Evolutionary conservation across 2,113 vertebrate species (phyloP), one percentile per base, ranked within the genome.

Genomic region (Nibea albiflora): DNA sequence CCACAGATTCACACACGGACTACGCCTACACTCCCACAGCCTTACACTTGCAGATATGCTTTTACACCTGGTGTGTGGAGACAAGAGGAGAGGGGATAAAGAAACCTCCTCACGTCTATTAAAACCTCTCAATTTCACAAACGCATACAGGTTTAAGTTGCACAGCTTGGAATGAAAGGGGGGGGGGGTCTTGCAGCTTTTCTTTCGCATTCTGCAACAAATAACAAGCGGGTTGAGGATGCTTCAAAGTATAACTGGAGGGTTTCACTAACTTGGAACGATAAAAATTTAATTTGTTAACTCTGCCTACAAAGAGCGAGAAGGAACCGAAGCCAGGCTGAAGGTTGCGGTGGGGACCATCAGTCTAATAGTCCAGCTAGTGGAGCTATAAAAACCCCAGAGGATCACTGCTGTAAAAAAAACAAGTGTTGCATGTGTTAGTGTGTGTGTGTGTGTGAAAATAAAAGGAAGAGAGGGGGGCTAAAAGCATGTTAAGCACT

Each of bases 401-500:
- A 71, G 81, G 67, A 85, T 62, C 47, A 66, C 52, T 63, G 20
- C 44, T 62, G 26, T 75, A 15, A 2, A 57, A 24, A 19, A 11
- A 15, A 50, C 31, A 42, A 39, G 39, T 58, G 44, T 50, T 47
- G 24, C 54, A 39, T 26, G 28, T 62, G 46, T 22, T 35, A 49
- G 52, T 52, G 72, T 42, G 46, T 80, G 49, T 49, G 50, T 56
- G 20, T 56, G 47, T 35, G 20, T 44, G 52, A 10, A 44, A 24
- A 49, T 4, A 44, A 72, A 73, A 15, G 42, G 49, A 70, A 46
- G 17, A 66, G 8, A 14, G 31, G 58, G 65, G 46, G 17, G 42
- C 68, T 89, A 86, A 93, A 85, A 92, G 90, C 86, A 89, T 89
- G 67, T 87, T 92, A 88, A 87, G 80, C 61, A 85, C 76, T 86